Percentiles rank a stretch among this genome's conserved stretches.
Conservation (phyloP, 2,888 invertebrate species). For the Papilio gigon region DNA sequence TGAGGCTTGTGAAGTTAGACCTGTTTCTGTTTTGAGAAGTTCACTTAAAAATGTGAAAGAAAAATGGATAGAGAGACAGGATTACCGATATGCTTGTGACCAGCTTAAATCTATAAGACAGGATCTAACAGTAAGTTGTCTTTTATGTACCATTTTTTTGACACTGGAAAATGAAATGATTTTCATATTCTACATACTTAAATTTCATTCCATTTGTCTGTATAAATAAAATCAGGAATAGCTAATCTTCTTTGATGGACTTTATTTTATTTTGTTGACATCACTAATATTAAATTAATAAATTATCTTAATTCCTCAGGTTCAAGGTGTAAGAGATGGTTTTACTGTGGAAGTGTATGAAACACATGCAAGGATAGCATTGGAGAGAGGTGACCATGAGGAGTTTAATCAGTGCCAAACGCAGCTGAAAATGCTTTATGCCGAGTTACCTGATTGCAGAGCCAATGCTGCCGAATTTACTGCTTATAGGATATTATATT, state of each 20-base stretch:
- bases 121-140: slow-evolving; percentile 93
- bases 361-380: slow-evolving; percentile 98
- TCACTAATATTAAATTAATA: not conserved
- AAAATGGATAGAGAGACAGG: slow-evolving; percentile 94
- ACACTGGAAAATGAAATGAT: no score
- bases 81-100: slow-evolving; percentile 98
- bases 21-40: slow-evolving; percentile 90
- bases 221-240: no score
- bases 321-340: slow-evolving; percentile 96
- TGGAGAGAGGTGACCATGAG: slow-evolving; percentile 99
- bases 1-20: slow-evolving; percentile 94
- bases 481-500: slow-evolving; percentile 98
- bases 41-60: slow-evolving; percentile 95
- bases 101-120: slow-evolving; percentile 99
- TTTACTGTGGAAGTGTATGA: slow-evolving; percentile 99
- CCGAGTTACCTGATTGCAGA: slow-evolving; percentile 86
- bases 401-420: slow-evolving; percentile 99
- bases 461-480: slow-evolving; percentile 95
- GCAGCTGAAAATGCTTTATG: slow-evolving; percentile 97
- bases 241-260: no score
- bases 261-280: no score
- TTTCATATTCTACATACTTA: no score
- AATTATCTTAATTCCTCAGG: slow-evolving; percentile 77
- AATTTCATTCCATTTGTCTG: slow-evolving; percentile 7
- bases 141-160: slow-evolving; percentile 15